These are phyloP conservation scores for Drosophila falleni DNA, from an alignment of 2,888 invertebrate species.

Conservation along the genomic window DNA sequence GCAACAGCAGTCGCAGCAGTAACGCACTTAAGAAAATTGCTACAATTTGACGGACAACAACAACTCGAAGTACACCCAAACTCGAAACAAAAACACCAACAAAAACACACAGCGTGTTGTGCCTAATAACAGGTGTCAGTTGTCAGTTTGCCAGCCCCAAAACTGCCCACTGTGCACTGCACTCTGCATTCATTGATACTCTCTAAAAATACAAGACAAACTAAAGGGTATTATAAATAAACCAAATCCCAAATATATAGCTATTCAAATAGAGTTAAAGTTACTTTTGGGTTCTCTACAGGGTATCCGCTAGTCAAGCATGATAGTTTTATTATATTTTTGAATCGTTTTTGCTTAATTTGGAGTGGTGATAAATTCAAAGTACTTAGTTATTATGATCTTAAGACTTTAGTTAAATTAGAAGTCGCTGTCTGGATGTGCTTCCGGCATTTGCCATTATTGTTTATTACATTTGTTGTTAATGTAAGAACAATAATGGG, in stretches of 20 bases:
- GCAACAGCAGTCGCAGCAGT: slow-evolving; percentile 47
- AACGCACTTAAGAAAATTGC: slow-evolving; percentile 69
- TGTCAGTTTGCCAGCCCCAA: slow-evolving; percentile 72
- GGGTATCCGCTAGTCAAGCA: slow-evolving; percentile 18
- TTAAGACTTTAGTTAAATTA: slow-evolving; percentile 60
- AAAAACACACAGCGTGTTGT: slow-evolving; percentile 53
- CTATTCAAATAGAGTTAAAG: not conserved
- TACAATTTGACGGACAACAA: slow-evolving; percentile 65
- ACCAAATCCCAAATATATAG: not conserved
- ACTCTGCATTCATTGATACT: slow-evolving; percentile 26
- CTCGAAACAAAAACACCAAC: slow-evolving; percentile 15
- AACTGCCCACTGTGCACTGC: slow-evolving; percentile 64
- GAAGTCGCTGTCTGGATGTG: slow-evolving; percentile 56
- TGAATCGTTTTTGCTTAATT: slow-evolving; percentile 26
- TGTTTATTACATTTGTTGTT: slow-evolving; percentile 25
- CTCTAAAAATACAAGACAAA: not conserved
- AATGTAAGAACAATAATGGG: slow-evolving; percentile 19
- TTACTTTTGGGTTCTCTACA: not conserved
- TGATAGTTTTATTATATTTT: slow-evolving; percentile 2
- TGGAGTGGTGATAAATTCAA: slow-evolving; percentile 59
- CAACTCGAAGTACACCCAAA: slow-evolving; percentile 55
- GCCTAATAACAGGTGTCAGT: slow-evolving; percentile 78
- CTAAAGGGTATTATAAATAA: slow-evolving; percentile 1
- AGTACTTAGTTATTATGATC: slow-evolving; percentile 61
- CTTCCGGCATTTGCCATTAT: slow-evolving; percentile 53